These are phyloP conservation scores for Rhodeus uyekii DNA, from an alignment of 2,797 vertebrate species.

Conservation along the genomic window DNA sequence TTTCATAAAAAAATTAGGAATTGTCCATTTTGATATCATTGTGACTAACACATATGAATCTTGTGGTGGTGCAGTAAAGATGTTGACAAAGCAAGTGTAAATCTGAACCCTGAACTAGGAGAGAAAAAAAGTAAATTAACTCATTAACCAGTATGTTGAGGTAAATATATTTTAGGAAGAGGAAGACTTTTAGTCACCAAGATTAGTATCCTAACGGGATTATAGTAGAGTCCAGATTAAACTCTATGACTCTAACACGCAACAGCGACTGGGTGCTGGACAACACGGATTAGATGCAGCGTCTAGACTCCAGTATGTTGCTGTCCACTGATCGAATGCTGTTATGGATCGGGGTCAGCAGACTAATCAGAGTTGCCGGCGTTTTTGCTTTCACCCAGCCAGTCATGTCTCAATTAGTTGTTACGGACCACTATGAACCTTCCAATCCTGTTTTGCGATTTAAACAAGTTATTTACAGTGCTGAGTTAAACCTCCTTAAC, in stretches of 20 bases:
- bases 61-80: too few species aligned
- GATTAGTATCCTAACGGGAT: slow-evolving; percentile 34
- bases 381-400: not conserved
- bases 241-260: slow-evolving; percentile 16
- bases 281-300: not conserved
- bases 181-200: not conserved
- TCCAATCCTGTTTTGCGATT: not conserved
- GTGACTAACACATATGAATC: too few species aligned
- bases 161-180: slow-evolving; percentile 23
- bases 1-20: not conserved
- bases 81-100: not conserved
- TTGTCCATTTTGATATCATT: too few species aligned
- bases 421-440: not conserved
- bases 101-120: not conserved
- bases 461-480: slow-evolving; percentile 22
- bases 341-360: not conserved
- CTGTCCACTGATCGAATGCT: not conserved
- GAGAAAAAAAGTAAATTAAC: not conserved
- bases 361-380: not conserved
- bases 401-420: not conserved
- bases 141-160: not conserved
- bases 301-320: not conserved
- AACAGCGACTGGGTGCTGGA: not conserved
- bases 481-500: slow-evolving; percentile 26
- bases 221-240: slow-evolving; percentile 27